phyloP scores from a whole-genome alignment of 1,140 invertebrate genomes.

The Venturia canescens region DNA sequence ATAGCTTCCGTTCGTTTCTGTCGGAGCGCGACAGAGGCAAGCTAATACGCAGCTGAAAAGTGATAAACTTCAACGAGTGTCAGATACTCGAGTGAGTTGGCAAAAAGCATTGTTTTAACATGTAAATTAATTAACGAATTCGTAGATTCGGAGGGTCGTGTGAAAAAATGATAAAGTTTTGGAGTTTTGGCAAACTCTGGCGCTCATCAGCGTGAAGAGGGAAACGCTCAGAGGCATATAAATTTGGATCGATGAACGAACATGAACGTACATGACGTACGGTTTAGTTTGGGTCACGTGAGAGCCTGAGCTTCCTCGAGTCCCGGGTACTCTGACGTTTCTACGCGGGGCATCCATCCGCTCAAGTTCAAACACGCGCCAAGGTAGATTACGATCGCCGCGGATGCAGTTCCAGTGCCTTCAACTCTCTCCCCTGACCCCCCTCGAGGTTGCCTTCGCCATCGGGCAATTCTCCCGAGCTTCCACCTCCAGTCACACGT shows the following conservation, averaged over 20 bases:
- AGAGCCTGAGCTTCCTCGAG: neutral
- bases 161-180: too few species aligned
- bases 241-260: conserved; percentile 29
- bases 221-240: neutral
- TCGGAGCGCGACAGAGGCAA: too few species aligned
- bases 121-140: too few species aligned
- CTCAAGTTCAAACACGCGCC: conserved; percentile 47
- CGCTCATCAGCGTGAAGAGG: too few species aligned
- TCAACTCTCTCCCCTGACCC: conserved; percentile 5
- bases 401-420: conserved; percentile 40
- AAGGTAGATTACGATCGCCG: conserved; percentile 39
- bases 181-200: too few species aligned
- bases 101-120: too few species aligned
- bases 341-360: conserved; percentile 30
- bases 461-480: conserved; percentile 12
- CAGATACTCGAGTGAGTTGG: too few species aligned
- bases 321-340: conserved; percentile 35
- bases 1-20: too few species aligned
- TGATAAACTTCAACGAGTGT: too few species aligned
- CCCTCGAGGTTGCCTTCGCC: neutral
- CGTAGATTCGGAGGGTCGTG: too few species aligned
- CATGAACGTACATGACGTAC: neutral
- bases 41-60: too few species aligned
- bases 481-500: conserved; percentile 15
- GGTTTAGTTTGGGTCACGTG: conserved; percentile 25